Conservation (phyloP, 2,888 invertebrate species). For the Isotomurus palustris region DNA sequence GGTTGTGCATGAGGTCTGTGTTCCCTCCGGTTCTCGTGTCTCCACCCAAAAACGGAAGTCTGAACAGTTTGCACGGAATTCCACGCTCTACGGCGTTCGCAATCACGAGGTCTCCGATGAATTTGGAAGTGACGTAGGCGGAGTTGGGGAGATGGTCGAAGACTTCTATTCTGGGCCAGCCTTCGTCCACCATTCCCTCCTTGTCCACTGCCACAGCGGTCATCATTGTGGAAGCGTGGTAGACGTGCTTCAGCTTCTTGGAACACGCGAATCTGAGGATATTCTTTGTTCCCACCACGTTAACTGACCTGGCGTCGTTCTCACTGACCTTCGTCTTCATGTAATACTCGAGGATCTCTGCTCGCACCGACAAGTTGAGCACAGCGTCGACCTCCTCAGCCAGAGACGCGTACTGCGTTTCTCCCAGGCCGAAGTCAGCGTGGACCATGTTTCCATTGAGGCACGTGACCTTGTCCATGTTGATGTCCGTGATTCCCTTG, state of each 20-base stretch:
- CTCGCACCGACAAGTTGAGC: slow-evolving; percentile 27
- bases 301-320: slow-evolving; percentile 17
- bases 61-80: slow-evolving; percentile 4
- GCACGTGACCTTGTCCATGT: not conserved
- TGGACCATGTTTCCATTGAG: not conserved
- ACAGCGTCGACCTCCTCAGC: slow-evolving; percentile 22
- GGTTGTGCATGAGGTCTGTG: slow-evolving; percentile 2
- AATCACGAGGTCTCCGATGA: not conserved
- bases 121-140: slow-evolving; percentile 8
- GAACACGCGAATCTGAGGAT: slow-evolving; percentile 11
- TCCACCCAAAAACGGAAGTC: slow-evolving; percentile 1
- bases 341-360: slow-evolving; percentile 29
- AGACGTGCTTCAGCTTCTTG: slow-evolving; percentile 8
- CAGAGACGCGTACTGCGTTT: slow-evolving; percentile 13
- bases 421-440: slow-evolving; percentile 7
- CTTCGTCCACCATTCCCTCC: not conserved
- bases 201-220: not conserved
- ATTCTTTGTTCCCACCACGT: slow-evolving; percentile 12
- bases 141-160: slow-evolving; percentile 5
- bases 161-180: not conserved
- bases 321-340: slow-evolving; percentile 8
- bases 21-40: not conserved
- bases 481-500: not conserved
- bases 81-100: not conserved
- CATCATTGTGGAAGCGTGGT: slow-evolving; percentile 8